phyloP scores from a whole-genome alignment of 2,888 invertebrate species.

The Griposia aprilina region DNA sequence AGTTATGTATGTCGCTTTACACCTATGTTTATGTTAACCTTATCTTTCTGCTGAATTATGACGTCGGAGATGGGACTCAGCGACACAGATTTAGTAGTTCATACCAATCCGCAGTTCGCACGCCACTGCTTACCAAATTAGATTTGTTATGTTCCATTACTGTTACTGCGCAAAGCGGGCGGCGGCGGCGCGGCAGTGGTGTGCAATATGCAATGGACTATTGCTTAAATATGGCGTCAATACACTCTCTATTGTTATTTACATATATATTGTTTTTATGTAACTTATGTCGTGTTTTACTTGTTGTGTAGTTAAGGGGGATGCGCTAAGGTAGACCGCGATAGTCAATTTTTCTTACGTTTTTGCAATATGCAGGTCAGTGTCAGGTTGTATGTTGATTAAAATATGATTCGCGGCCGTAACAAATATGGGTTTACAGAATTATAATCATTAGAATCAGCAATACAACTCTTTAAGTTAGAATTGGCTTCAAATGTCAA shows the following conservation, averaged over 20 bases:
- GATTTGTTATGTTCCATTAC: not conserved
- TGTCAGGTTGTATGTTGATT: too few species aligned
- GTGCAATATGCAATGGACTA: not conserved
- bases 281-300: constrained; percentile 16
- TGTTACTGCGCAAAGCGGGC: accelerated
- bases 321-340: too few species aligned
- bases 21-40: constrained; percentile 29
- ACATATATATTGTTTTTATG: constrained; percentile 28
- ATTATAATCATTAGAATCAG: too few species aligned
- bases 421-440: too few species aligned
- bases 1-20: not conserved
- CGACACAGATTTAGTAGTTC: not conserved
- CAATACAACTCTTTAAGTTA: too few species aligned
- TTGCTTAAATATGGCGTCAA: constrained; percentile 17
- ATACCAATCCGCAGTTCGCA: not conserved
- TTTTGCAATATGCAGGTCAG: too few species aligned
- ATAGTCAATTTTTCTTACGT: too few species aligned
- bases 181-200: not conserved
- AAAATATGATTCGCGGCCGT: too few species aligned
- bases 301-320: not conserved
- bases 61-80: not conserved
- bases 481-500: too few species aligned
- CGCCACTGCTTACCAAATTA: not conserved
- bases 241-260: constrained; percentile 21
- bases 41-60: constrained; percentile 37